These are phyloP conservation scores for Elaphurus davidianus DNA, from an alignment of 2,113 vertebrate genomes.

Conservation along the genomic window DNA sequence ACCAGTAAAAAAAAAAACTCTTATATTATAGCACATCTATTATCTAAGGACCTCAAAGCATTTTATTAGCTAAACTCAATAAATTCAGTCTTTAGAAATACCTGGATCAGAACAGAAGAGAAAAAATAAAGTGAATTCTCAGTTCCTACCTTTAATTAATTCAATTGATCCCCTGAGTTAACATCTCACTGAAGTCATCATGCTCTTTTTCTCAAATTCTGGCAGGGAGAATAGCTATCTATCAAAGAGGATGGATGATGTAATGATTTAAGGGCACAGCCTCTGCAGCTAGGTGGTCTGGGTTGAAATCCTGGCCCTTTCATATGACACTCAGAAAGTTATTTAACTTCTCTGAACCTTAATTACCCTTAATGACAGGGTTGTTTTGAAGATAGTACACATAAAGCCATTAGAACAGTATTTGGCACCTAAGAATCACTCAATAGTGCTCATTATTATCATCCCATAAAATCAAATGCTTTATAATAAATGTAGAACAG, in stretches of 20 bases:
- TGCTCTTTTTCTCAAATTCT: slow-evolving; percentile 5
- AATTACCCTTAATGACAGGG: not conserved
- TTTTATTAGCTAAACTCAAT: slow-evolving; percentile 38
- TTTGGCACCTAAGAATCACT: slow-evolving; percentile 25
- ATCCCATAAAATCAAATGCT: slow-evolving; percentile 2
- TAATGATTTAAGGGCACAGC: not conserved
- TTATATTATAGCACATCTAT: not conserved
- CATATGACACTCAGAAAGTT: not conserved
- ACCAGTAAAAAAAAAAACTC: slow-evolving; percentile 22
- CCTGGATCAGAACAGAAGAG: slow-evolving; percentile 16
- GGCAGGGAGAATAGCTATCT: not conserved
- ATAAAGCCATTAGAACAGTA: not conserved
- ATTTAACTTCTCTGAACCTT: not conserved
- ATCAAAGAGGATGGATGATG: not conserved
- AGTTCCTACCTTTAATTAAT: slow-evolving; percentile 10
- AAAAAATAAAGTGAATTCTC: not conserved
- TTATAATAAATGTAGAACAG: not conserved
- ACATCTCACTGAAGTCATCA: slow-evolving; percentile 27
- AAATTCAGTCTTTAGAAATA: not conserved
- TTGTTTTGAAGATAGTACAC: not conserved
- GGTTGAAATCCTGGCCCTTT: not conserved
- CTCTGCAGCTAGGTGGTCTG: not conserved
- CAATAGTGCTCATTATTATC: not conserved
- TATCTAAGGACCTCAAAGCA: not conserved
- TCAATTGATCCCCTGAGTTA: not conserved